These are phyloP conservation scores for Pheosia gnoma DNA, from an alignment of 2,888 invertebrate species.

Conservation along the genomic window DNA sequence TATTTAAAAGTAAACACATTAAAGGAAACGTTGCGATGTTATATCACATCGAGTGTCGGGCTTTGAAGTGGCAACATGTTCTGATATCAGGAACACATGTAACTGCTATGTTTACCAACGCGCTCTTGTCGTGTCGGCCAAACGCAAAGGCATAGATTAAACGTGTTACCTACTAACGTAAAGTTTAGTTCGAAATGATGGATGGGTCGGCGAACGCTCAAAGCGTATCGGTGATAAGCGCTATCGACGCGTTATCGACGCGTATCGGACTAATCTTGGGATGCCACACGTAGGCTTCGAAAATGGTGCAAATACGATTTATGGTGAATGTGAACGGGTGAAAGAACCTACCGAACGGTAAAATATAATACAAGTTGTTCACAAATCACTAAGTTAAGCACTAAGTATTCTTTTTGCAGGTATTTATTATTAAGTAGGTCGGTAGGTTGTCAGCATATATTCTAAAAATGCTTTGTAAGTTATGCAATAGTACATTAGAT, in stretches of 20 bases:
- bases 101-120: constrained; percentile 70
- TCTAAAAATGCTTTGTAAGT: too few relatives aligned
- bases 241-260: constrained; percentile 65
- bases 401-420: too few relatives aligned
- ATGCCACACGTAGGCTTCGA: constrained; percentile 26
- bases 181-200: constrained; percentile 66
- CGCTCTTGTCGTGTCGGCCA: constrained; percentile 67
- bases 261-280: constrained; percentile 59
- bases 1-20: constrained; percentile 59
- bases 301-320: background rate
- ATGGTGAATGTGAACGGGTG: background rate
- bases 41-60: constrained; percentile 67
- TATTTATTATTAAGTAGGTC: too few relatives aligned
- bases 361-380: too few relatives aligned
- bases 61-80: constrained; percentile 74
- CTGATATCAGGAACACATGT: constrained; percentile 77
- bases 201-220: constrained; percentile 79
- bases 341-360: too few relatives aligned
- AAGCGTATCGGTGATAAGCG: constrained; percentile 75
- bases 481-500: too few relatives aligned
- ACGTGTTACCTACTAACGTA: constrained; percentile 52
- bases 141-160: constrained; percentile 72
- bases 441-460: too few relatives aligned
- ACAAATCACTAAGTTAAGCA: too few relatives aligned
- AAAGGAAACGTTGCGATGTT: constrained; percentile 64